Evolutionary conservation across 2,113 vertebrate genomes (phyloP).

Genomic region (Pongo abelii): DNA sequence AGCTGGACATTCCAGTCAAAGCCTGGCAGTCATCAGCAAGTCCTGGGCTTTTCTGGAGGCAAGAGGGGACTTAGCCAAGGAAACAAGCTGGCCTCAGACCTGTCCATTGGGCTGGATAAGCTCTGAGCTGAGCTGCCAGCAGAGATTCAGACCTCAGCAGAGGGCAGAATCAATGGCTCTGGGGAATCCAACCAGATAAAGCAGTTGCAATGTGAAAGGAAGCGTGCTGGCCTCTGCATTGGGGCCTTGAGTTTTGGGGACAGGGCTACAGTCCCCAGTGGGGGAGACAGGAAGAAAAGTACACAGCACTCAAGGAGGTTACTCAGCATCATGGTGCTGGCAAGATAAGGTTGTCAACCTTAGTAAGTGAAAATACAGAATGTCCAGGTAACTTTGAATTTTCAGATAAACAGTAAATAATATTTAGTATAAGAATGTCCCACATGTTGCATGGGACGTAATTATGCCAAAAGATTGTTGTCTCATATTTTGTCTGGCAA

Average conservation of each 20-base stretch:
- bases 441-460: not conserved
- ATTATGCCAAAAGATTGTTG: not conserved
- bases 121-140: not conserved
- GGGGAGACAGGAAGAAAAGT: not conserved
- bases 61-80: not conserved
- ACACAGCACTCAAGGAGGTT: not conserved
- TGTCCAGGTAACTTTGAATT: not conserved
- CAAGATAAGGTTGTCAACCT: not conserved
- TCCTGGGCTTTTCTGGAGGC: not conserved
- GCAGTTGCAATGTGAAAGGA: not conserved
- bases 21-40: not conserved
- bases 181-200: not conserved
- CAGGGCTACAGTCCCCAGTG: not conserved
- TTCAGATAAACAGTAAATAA: not conserved
- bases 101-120: not conserved
- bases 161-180: not conserved
- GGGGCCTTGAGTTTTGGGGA: not conserved
- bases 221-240: not conserved
- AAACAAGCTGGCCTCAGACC: not conserved
- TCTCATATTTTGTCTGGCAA: not conserved
- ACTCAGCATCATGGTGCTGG: not conserved
- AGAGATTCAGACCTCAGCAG: not conserved
- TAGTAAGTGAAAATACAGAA: not conserved
- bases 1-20: not conserved
- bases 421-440: not conserved